Base-by-base conservation (phyloP, 2,888 invertebrate species). In the Sisyra nigra region DNA sequence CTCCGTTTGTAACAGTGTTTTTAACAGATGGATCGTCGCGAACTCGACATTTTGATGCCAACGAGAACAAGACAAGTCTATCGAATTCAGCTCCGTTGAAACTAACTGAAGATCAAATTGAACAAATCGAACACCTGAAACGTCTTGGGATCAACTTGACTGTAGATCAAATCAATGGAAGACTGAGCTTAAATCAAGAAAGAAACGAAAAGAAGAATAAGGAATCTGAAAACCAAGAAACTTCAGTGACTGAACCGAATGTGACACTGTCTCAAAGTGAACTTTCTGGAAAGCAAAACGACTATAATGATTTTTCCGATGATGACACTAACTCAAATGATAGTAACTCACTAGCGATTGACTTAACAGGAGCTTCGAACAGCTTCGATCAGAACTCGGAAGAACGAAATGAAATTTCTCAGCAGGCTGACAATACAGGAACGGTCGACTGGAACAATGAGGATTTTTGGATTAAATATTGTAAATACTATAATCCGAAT, bases 401-500 rank as follows among this genome's bases (percentile, higher is more conserved):
- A 38, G 18, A 18, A 17, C 15, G 19, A 11, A 38, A 18, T 9
- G 38, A 19, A 17, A 10, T 24, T 14, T 18, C 19, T 3, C 17
- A 35, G 6, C 17, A 30, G 8, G 34, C 19, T 11, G 18, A 33
- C 2, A 41, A 18, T 34, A 11, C 13, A 13, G 31, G 34, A 19
- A 11, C 13, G 9, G 29, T 38, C 2, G 46, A 45, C 3, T 56
- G 55, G 54, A 57, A 57, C 50, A 58, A 61, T 47, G 71, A 72
- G 49, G 72, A 74, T 48, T 63, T 67, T 30, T 73, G 72, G 73
- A 63, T 66, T 52, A 69, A 66, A 48, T 73, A 69, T 51, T 64
- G 71, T 41, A 66, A 69, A 44, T 66, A 68, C 60, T 67, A 59
- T 35, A 54, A 55, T 0, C 53, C 57, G 32, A 55, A 56, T 39